Conservation (phyloP, 2,888 invertebrate species). For the Ormyrus thymus region DNA sequence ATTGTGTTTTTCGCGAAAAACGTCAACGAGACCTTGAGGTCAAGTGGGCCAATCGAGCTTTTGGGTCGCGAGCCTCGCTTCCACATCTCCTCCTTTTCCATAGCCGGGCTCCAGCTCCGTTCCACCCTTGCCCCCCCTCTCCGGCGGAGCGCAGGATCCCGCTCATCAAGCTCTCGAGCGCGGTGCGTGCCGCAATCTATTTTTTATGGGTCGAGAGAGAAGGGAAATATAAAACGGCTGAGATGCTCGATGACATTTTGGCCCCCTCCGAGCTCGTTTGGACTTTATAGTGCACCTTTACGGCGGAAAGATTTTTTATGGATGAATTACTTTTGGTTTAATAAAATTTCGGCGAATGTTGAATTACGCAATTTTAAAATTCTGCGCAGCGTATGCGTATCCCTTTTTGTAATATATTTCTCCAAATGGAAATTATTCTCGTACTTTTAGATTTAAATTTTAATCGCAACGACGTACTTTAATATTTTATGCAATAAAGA, state of each 20-base stretch:
- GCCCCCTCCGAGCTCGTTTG: too few species aligned
- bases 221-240: slow-evolving; percentile 3
- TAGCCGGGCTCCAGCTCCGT: not conserved
- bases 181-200: slow-evolving; percentile 20
- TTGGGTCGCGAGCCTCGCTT: slow-evolving; percentile 16
- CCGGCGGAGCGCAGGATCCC: slow-evolving; percentile 6
- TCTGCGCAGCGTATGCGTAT: too few species aligned
- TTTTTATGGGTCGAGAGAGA: not conserved
- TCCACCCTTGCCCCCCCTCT: not conserved
- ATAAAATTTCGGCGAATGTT: too few species aligned
- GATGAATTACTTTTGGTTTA: too few species aligned
- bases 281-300: too few species aligned
- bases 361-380: too few species aligned
- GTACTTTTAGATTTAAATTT: too few species aligned
- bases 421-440: too few species aligned
- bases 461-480: too few species aligned
- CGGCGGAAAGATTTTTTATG: too few species aligned
- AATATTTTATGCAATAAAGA: too few species aligned
- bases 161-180: slow-evolving; percentile 15
- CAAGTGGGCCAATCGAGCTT: slow-evolving; percentile 46
- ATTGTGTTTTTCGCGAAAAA: slow-evolving; percentile 40
- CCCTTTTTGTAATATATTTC: too few species aligned
- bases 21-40: slow-evolving; percentile 38
- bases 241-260: not conserved
- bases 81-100: not conserved